These are phyloP conservation scores for Strongylocentrotus purpuratus DNA, from an alignment of 35 echinoderm and acorn worm species.

Conservation along the genomic window DNA sequence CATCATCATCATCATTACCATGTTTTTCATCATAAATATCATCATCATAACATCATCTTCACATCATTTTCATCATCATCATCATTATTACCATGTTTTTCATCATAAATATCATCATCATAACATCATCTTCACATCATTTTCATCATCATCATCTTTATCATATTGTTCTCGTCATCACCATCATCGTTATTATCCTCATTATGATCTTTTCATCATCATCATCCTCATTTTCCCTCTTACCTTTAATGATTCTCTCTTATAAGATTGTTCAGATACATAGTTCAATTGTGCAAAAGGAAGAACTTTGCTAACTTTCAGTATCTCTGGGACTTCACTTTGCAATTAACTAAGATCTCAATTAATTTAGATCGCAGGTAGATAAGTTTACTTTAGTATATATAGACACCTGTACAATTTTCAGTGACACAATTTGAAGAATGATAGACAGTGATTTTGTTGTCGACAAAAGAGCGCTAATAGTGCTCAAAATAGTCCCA, in stretches of 20 bases:
- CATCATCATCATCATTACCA: not conserved
- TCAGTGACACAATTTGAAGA: not conserved
- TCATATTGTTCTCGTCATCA: conserved; percentile 19
- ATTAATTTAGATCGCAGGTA: not conserved
- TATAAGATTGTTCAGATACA: too few relatives aligned
- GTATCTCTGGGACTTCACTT: too few relatives aligned
- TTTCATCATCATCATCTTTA: conserved; percentile 1
- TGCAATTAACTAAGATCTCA: too few relatives aligned
- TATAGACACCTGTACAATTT: not conserved
- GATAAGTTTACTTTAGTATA: not conserved
- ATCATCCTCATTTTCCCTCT: not conserved
- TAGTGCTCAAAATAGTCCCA: not conserved
- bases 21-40: not conserved
- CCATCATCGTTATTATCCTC: conserved; percentile 33
- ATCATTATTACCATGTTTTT: not conserved
- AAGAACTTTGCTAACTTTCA: too few relatives aligned
- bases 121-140: conserved; percentile 27
- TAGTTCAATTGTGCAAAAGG: too few relatives aligned
- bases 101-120: not conserved
- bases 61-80: not conserved
- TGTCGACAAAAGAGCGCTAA: not conserved
- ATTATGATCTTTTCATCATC: not conserved
- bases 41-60: not conserved
- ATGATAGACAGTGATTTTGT: not conserved
- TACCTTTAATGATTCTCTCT: too few relatives aligned